Evolutionary conservation across 2,888 invertebrate species (phyloP), one percentile per base, ranked within the genome.

Genomic region (Zaprionus bogoriensis): DNA sequence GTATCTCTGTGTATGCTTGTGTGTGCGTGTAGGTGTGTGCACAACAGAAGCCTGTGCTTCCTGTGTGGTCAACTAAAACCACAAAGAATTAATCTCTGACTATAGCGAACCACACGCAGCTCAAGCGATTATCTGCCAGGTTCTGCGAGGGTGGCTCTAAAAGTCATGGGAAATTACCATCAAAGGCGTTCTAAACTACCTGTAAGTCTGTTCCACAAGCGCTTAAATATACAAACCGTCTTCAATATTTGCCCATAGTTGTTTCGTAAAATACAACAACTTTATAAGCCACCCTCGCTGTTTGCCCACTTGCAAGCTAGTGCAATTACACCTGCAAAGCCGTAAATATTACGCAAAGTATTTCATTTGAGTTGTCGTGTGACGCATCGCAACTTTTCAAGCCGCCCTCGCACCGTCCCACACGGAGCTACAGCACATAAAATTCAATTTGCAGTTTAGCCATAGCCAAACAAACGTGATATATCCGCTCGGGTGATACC

Each of bases 381-480:
- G n/a, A n/a, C n/a, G n/a, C n/a, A n/a, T n/a, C n/a, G 22, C 12
- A 12, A 57, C 7, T 22, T 39, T 28, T 51, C 10, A 19, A 50
- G 28, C 72, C 22, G 23, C 59, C 68, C 62, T 62, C 58, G 50
- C 22, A 46, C 52, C 50, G 48, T 62, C 45, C 42, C 45, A 53
- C 59, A 52, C 38, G 52, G 36, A 44, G 45, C 53, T 22, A 48
- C 44, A 39, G 20, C 45, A 64, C 67, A 73, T 73, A 62, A 74
- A 75, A 75, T 75, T 84, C 85, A 80, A 80, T 80, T 80, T 76
- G 67, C 55, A 48, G 47, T 65, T 72, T 67, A 67, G 65, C 71
- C 67, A 61, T 72, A 59, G 69, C 63, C 82, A 80, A 85, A 85
- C 85, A 80, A 59, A 78, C 79, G 79, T 82, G 82, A 82, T 72